phyloP scores from a whole-genome alignment of 2,888 invertebrate genomes.

The Diaphora mendica region DNA sequence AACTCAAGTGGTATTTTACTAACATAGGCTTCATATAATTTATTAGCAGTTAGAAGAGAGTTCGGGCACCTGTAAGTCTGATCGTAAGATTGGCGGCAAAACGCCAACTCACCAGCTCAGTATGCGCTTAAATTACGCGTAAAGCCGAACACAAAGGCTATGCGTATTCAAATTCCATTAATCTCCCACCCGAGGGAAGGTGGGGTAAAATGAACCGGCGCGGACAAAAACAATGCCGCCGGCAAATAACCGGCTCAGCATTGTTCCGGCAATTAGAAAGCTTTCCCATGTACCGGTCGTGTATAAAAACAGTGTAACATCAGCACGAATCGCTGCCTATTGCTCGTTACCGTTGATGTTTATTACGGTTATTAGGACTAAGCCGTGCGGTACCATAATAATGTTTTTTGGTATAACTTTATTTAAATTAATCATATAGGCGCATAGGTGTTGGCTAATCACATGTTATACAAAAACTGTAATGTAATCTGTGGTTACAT shows the following conservation, averaged over 20 bases:
- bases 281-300: constrained; percentile 86
- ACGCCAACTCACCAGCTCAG: constrained; percentile 81
- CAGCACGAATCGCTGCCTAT: constrained; percentile 86
- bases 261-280: constrained; percentile 87
- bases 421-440: constrained; percentile 70
- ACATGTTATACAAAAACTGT: constrained; percentile 29
- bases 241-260: constrained; percentile 86
- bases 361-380: constrained; percentile 86
- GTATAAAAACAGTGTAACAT: constrained; percentile 87
- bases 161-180: constrained; percentile 87
- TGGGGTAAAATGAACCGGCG: constrained; percentile 85
- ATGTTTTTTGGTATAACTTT: constrained; percentile 74
- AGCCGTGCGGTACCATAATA: constrained; percentile 80
- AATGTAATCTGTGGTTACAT: constrained; percentile 35
- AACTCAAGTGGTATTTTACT: constrained; percentile 27
- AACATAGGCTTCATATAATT: constrained; percentile 61
- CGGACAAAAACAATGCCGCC: constrained; percentile 86
- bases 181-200: constrained; percentile 82
- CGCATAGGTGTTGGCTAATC: constrained; percentile 30
- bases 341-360: constrained; percentile 86
- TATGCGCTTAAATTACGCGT: constrained; percentile 85
- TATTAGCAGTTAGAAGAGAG: constrained; percentile 64
- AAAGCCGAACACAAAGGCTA: constrained; percentile 85
- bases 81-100: constrained; percentile 76
- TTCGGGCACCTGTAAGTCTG: constrained; percentile 72